Base-by-base conservation (phyloP, 2,797 vertebrate genomes). In the Gila robusta region DNA sequence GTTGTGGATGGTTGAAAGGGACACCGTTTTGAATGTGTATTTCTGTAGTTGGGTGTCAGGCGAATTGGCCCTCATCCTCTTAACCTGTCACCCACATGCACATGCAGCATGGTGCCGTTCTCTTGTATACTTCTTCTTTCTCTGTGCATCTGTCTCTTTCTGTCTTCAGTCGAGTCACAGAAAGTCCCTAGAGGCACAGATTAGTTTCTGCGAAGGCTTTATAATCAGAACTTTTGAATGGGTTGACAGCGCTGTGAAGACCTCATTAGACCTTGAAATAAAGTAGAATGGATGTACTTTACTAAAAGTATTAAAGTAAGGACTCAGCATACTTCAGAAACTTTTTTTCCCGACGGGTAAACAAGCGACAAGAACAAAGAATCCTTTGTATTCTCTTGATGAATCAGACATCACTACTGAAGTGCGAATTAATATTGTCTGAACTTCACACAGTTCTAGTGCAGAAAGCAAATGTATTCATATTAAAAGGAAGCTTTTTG, bases 1-100 rank as follows among this genome's bases (percentile, higher is more conserved):
- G 85, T 81, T 87, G 69, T 66, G 64, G 39, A 77, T 89, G 82
- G 67, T 67, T 86, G 21, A 66, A 37, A 76, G 17, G 26, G 19
- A 84, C 83, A 54, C n/a, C 23, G 41, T 66, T 80, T 59, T 76
- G n/a, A 72, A 84, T 87, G 54, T 79, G 56, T 12, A 16, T 79
- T 66, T 89, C 44, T 89, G 26, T 64, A 86, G 81, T 77, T 72
- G 78, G n/a, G 67, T 87, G 84, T 88, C 86, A 78, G 81, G 86
- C 47, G 35, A 82, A 87, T 87, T 86, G 86, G 70, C 87, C 81
- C 79, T 84, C 73, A 56, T 59, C 54, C 67, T 62, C 71, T 81
- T 88, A 81, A 79, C 81, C 84, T 86, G 49, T 82, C 84, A 87
- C 56, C 76, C 85, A 52, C 49, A 74, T 80, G 66, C 73, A 70